Base-by-base conservation (phyloP, 2,797 vertebrate species). In the Okamejei kenojei region DNA sequence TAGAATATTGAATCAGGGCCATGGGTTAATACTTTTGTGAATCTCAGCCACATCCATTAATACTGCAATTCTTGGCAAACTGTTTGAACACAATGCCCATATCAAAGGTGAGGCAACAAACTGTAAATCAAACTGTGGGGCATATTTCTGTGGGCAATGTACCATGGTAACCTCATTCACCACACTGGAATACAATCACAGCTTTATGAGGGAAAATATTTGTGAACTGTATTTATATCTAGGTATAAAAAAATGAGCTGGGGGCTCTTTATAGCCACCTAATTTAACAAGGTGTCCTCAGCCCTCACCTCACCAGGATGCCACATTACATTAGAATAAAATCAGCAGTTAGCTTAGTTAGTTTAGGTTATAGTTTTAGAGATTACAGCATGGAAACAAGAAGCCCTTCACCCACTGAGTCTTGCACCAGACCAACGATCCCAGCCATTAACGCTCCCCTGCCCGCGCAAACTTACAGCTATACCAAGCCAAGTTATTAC, bases 71-170 rank as follows among this genome's bases (percentile, higher is more conserved):
- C 9, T 90, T 38, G 35, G 21, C 35, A 73, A 32, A 26, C 3
- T 29, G 71, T 74, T 74, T 76, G 71, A 74, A 92, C 74, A 26
- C 23, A 54, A 92, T 76, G 58, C 45, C 35, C 45, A 76, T 58
- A 92, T n/a, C n/a, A 74, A 54, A 92, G 68, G 23, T 54, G 76
- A 71, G 71, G 19, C 26, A 92, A n/a, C n/a, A n/a, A n/a, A n/a
- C n/a, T n/a, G 71, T 8, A 74, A 76, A 21, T 92, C 23, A 74
- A 92, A 76, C 68, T 7, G 15, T 68, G 90, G 90, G 90, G n/a
- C n/a, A n/a, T 92, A 92, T 92, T 92, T 92, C 71, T 71, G 76
- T n/a, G n/a, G 90, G 45, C 23, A 74, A 58, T 76, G 73, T n/a
- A 76, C 7, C 45, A n/a, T 58, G 26, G 71, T 68, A 88, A 88